Base-by-base conservation (phyloP, 2,888 invertebrate species). In the Cryptus armator region DNA sequence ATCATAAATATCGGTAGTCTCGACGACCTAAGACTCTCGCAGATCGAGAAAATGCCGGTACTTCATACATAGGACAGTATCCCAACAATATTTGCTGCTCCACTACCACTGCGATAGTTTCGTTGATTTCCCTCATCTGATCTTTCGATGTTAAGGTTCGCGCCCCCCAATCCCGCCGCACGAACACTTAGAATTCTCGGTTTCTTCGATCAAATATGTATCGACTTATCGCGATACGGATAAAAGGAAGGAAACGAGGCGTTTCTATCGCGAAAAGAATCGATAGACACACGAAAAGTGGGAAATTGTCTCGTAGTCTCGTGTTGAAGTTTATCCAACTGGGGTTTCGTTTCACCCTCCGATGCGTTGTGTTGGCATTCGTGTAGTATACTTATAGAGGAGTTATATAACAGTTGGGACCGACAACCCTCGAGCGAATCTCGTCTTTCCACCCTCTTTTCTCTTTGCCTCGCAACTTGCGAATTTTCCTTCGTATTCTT, bases 1-100 rank as follows among this genome's bases (percentile, higher is more conserved):
- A 86, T 85, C 89, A 92, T 92, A 92, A 92, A 92, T 92, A 91
- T 91, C 90, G 76, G 67, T 82, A 87, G 87, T 79, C 83, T 81
- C 77, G 85, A 83, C 88, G 84, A 89, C 84, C 85, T 89, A 88
- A 89, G 89, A 89, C 90, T 88, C 72, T 19, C 29, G 44, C 10
- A 3, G 19, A 62, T 10, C 51, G 64, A 37, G 16, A 24, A 24
- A 24, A 7, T 37, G 64, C 43, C 16, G 37, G 16, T 12, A 16
- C 6, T 43, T 16, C 43, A 9, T 43, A 66, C 24, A 9, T 66
- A 16, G 37, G 19, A n/a, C 62, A 32, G 29, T 32, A 32, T 32
- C 7, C 29, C 62, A n/a, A 62, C 29, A n/a, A 32, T 62, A 14
- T 32, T 62, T 62, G 29, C 37, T 5, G 6, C 37, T 7, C 37